A percentile compares a stretch with the other conserved stretches of the same genome.
Evolutionary conservation across 2,797 vertebrate species (phyloP).

Genomic region (Salarias fasciatus): DNA sequence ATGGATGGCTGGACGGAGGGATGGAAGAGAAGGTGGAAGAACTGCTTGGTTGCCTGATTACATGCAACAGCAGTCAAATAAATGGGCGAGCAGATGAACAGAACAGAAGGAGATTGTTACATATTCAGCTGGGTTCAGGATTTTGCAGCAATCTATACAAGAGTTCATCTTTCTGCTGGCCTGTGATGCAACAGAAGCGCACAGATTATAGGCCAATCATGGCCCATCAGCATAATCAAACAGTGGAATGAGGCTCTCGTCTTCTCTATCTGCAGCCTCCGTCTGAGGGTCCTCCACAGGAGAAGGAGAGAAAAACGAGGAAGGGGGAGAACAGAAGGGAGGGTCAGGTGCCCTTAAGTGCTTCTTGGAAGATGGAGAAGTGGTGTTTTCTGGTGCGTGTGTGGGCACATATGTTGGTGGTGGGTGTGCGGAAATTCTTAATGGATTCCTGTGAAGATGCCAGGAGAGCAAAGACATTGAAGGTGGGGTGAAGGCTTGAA

Average conservation of each 20-base stretch:
- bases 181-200: constrained; percentile 14
- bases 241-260: background rate
- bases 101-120: too few relatives aligned
- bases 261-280: background rate
- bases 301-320: background rate
- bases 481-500: background rate
- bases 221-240: constrained; percentile 12
- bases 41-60: too few relatives aligned
- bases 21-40: too few relatives aligned
- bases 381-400: constrained; percentile 34
- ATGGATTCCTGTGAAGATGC: constrained; percentile 18
- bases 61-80: too few relatives aligned
- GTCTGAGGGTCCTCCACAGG: constrained; percentile 11
- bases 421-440: constrained; percentile 4
- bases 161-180: too few relatives aligned
- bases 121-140: too few relatives aligned
- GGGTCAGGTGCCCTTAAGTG: constrained; percentile 28
- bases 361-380: constrained; percentile 31
- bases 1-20: too few relatives aligned
- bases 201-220: constrained; percentile 21
- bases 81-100: too few relatives aligned
- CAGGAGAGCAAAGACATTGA: constrained; percentile 7
- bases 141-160: too few relatives aligned
- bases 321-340: background rate
- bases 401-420: too few relatives aligned